Base-by-base conservation (phyloP, 2,797 vertebrate species). In the Pachyuromys duprasi region DNA sequence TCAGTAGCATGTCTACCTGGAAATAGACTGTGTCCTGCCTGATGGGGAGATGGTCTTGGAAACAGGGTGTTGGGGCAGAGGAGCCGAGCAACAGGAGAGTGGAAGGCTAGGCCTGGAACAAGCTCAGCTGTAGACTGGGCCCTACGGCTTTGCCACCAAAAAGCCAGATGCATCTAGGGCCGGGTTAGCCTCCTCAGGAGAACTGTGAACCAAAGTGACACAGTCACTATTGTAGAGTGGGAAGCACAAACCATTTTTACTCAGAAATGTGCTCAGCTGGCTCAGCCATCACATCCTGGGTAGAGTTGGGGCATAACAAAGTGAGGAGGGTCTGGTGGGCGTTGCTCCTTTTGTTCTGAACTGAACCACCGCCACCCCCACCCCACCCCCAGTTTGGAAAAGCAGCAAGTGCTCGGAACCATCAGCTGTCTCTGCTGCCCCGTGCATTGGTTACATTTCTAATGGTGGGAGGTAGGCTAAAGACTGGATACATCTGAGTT, bases 181-280 rank as follows among this genome's bases (percentile, higher is more conserved):
- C 75, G 60, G 18, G 63, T 94, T 33, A 78, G 81, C 4, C 14
- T n/a, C 93, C 83, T 80, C 69, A 20, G 90, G 93, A 84, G 45
- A 89, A 63, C 6, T 95, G 42, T 89, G 95, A 49, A 90, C 39
- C 49, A 84, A 88, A 57, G 80, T 78, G 75, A 12, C 65, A 89
- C 90, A 95, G 75, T 86, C 49, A 49, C 39, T 22, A 3, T 7
- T 13, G 70, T 3, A 70, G 79, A 67, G 78, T 82, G 53, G n/a
- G 76, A 97, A 96, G 91, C 4, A 60, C 4, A 17, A 8, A 82
- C 14, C 8, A 0, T 95, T 84, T 84, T 88, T 95, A 63, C 79
- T 39, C 94, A 87, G 87, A 96, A 95, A 91, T 2, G 1, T 22
- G 45, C 42, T 67, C 79, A 14, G 33, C 12, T 49, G 81, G 39